Base-by-base conservation (phyloP, 1,140 invertebrate species). In the Diploscapter pachys region DNA sequence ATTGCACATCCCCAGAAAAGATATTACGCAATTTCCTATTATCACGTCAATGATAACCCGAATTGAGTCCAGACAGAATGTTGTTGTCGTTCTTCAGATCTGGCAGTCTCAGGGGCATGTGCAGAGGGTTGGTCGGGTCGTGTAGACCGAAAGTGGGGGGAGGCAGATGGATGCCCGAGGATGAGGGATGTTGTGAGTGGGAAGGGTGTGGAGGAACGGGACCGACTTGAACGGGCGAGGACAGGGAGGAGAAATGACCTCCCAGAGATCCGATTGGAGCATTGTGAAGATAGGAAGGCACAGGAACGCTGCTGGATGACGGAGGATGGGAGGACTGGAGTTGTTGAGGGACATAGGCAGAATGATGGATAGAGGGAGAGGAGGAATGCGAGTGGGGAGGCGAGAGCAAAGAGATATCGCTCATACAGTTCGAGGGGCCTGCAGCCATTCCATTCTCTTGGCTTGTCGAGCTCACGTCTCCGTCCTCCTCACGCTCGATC, bases 401-500 rank as follows among this genome's bases (percentile, higher is more conserved):
- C 31, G 31, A 31, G 31, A 31, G 31, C 31, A 31, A 31, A 0
- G 31, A 31, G 31, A 31, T 1, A 31, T 31, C 31, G 31, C 1
- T 31, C 31, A 31, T 31, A 31, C 31, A 31, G 31, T 31, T 31
- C 31, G 31, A 31, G 31, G 31, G 31, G 31, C 31, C 31, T 31
- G 31, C 31, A 31, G 31, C 31, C 31, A 31, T 31, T 31, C 31
- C 31, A 31, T 31, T 31, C 31, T 31, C 31, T 31, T 31, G 31
- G 31, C 31, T 31, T 31, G 31, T 31, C 31, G 31, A 31, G 31
- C 31, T 31, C 31, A 31, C 31, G 49, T 55, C 66, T 5, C 11
- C 6, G 5, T 68, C 66, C 11, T 68, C 73, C 31, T 67, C 52
- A 52, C 71, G 69, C 57, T 62, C 59, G 67, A 63, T 61, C 70